A percentile compares a stretch with the other conserved stretches of the same genome.
Evolutionary conservation across 2,888 invertebrate genomes (phyloP).

Genomic region (Hermaeophaga mercurialis): DNA sequence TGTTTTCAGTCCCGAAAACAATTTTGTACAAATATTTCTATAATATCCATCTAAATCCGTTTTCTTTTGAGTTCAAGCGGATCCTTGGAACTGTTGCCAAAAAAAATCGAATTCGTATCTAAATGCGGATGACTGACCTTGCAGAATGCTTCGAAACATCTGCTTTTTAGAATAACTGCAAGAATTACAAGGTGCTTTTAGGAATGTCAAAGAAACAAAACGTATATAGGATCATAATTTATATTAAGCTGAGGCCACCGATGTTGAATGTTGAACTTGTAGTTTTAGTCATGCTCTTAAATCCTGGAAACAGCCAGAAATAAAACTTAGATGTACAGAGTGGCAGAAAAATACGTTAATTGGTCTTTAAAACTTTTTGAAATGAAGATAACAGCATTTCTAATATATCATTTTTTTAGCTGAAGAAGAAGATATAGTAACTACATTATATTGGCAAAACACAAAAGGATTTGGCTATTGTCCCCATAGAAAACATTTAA

Average conservation of each 20-base stretch:
- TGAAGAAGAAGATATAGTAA: too few species aligned
- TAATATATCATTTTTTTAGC: too few species aligned
- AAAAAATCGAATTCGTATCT: conserved; percentile 49
- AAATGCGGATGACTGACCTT: conserved; percentile 52
- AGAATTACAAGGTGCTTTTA: conserved; percentile 19
- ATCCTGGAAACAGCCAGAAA: too few species aligned
- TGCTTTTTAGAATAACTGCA: conserved; percentile 34
- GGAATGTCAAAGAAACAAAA: conserved; percentile 22
- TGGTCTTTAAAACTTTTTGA: too few species aligned
- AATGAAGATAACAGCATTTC: too few species aligned
- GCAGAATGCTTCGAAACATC: conserved; percentile 52
- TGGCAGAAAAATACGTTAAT: too few species aligned
- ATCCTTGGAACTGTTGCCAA: conserved; percentile 53
- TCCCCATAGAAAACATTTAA: too few species aligned
- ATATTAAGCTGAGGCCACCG: conserved; percentile 17
- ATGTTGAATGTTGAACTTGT: not conserved
- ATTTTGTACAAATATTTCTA: conserved; percentile 25
- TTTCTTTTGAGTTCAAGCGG: conserved; percentile 25
- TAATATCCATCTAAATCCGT: conserved; percentile 28
- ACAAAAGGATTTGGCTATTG: too few species aligned
- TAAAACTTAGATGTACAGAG: too few species aligned
- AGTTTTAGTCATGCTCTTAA: not conserved
- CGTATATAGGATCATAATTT: conserved; percentile 17
- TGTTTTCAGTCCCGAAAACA: too few species aligned
- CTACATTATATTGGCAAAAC: too few species aligned